Percentiles rank a stretch among this genome's conserved stretches.
phyloP scores from a whole-genome alignment of 2,888 invertebrate species.

The Cylindroiulus punctatus region DNA sequence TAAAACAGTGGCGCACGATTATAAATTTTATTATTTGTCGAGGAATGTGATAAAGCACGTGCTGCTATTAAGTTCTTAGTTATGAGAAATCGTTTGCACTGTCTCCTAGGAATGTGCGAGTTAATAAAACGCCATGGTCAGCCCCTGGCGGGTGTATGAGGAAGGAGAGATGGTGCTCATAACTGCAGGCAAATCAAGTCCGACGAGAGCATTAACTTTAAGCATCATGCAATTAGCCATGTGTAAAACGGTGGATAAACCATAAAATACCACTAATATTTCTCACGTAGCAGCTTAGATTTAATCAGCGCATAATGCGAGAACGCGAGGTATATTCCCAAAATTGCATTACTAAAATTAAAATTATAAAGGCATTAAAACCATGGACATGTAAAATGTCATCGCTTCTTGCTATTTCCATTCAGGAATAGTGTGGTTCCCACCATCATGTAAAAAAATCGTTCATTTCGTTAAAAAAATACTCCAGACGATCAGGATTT shows the following conservation, averaged over 20 bases:
- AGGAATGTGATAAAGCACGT: slow-evolving; percentile 47
- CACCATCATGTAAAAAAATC: not conserved
- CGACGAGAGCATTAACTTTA: not conserved
- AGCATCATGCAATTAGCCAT: not conserved
- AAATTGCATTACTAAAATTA: not conserved
- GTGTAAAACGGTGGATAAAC: not conserved
- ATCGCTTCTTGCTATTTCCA: not conserved
- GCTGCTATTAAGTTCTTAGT: slow-evolving; percentile 5
- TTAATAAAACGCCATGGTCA: not conserved
- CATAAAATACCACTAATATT: slow-evolving; percentile 7
- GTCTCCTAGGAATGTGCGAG: not conserved
- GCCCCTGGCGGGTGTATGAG: not conserved
- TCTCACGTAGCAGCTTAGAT: not conserved
- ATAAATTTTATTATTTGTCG: slow-evolving; percentile 37
- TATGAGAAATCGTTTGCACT: not conserved
- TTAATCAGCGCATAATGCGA: not conserved
- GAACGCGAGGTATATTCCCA: not conserved
- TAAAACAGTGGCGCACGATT: slow-evolving; percentile 4
- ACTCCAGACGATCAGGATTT: too few species aligned
- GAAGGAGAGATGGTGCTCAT: not conserved
- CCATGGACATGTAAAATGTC: not conserved
- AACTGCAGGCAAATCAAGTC: not conserved
- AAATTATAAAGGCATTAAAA: not conserved
- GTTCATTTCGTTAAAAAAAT: not conserved
- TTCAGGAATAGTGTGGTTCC: not conserved